Conservation (phyloP, 2,888 invertebrate genomes). For the Malacosoma neustria region DNA sequence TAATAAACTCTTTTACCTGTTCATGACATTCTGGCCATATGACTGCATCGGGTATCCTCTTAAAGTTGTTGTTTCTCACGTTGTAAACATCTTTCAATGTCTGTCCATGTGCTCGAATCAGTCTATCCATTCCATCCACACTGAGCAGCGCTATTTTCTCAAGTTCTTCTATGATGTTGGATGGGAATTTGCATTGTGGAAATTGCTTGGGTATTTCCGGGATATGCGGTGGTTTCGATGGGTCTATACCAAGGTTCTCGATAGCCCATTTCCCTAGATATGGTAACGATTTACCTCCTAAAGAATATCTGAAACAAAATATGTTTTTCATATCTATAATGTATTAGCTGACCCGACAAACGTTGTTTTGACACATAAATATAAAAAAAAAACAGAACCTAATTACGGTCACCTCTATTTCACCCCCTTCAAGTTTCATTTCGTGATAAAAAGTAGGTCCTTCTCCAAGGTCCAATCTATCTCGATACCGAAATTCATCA, state of each 20-base stretch:
- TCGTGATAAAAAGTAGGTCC: too few relatives aligned
- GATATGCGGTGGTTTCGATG: slow-evolving; percentile 47
- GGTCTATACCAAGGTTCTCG: slow-evolving; percentile 80
- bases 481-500: too few relatives aligned
- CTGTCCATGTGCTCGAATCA: slow-evolving; percentile 94
- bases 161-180: slow-evolving; percentile 72
- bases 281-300: slow-evolving; percentile 83
- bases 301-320: slow-evolving; percentile 80
- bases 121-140: slow-evolving; percentile 85
- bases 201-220: slow-evolving; percentile 77
- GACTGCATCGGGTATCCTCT: slow-evolving; percentile 94
- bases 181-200: slow-evolving; percentile 79
- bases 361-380: too few relatives aligned
- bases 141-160: slow-evolving; percentile 57
- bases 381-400: too few relatives aligned
- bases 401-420: too few relatives aligned
- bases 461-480: too few relatives aligned
- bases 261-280: slow-evolving; percentile 87
- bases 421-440: too few relatives aligned
- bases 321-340: slow-evolving; percentile 3
- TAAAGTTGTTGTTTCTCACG: slow-evolving; percentile 82
- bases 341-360: too few relatives aligned
- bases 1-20: slow-evolving; percentile 67
- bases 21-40: slow-evolving; percentile 93
- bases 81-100: slow-evolving; percentile 91